These are phyloP conservation scores for Gasteruption jaculator DNA, from an alignment of 2,888 invertebrate species.

Conservation along the genomic window DNA sequence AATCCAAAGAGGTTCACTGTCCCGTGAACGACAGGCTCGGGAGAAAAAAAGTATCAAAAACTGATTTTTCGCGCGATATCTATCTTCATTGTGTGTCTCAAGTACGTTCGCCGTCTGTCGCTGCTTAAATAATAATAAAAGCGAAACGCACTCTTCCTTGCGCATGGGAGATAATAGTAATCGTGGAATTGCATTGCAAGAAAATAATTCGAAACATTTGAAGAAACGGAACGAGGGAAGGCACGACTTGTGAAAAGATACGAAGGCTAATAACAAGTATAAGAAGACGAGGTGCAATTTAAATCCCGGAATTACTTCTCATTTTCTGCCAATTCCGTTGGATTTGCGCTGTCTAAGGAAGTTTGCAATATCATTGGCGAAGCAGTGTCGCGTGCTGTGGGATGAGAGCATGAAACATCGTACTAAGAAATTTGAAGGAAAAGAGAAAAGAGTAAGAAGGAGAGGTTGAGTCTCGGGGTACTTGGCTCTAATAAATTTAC, in stretches of 20 bases:
- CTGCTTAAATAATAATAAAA: no score
- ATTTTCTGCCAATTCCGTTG: slow-evolving; percentile 42
- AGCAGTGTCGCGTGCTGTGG: slow-evolving; percentile 18
- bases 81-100: slow-evolving; percentile 26
- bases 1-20: slow-evolving; percentile 41
- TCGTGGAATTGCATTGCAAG: slow-evolving; percentile 12
- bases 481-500: slow-evolving; percentile 49
- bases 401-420: slow-evolving; percentile 17
- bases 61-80: slow-evolving; percentile 45
- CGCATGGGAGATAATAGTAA: slow-evolving; percentile 15
- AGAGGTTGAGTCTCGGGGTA: slow-evolving; percentile 30
- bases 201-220: no score
- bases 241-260: no score
- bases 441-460: no score
- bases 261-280: no score
- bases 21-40: slow-evolving; percentile 35
- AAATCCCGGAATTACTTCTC: slow-evolving; percentile 42
- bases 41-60: slow-evolving; percentile 19
- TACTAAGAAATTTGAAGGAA: background rate
- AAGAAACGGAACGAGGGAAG: no score
- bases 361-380: slow-evolving; percentile 48
- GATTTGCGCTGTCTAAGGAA: slow-evolving; percentile 45
- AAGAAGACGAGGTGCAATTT: slow-evolving; percentile 36
- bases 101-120: slow-evolving; percentile 31
- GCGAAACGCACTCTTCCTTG: no score